Percentiles rank a stretch among this genome's conserved stretches.
These are phyloP conservation scores for Hemiscyllium ocellatum DNA, from an alignment of 2,113 vertebrate genomes.

Conservation along the genomic window DNA sequence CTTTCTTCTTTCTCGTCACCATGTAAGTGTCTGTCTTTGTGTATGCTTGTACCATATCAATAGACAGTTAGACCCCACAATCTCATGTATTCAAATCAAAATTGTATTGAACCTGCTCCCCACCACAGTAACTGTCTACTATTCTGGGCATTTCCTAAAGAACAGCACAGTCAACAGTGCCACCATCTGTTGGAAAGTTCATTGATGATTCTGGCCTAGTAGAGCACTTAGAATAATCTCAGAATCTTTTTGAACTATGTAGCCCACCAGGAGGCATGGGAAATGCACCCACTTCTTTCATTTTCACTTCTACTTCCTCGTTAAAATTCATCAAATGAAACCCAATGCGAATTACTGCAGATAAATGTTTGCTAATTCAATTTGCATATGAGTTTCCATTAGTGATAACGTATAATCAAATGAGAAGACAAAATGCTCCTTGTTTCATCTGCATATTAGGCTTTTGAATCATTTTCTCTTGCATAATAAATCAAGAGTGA, in stretches of 20 bases:
- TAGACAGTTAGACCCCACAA: neutral
- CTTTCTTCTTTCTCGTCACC: neutral
- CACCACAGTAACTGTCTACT: neutral
- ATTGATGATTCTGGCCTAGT: neutral
- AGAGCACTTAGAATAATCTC: neutral
- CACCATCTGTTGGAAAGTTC: neutral
- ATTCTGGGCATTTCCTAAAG: neutral
- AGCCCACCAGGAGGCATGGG: neutral
- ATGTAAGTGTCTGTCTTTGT: neutral
- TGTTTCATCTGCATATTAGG: neutral
- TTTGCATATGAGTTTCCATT: constrained; percentile 12
- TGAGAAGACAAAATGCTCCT: neutral
- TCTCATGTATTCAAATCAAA: neutral
- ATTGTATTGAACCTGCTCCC: neutral
- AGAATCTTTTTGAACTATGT: neutral
- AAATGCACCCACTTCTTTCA: neutral
- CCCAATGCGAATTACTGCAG: neutral
- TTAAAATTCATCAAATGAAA: constrained; percentile 4
- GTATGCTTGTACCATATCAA: neutral
- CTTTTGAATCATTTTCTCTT: neutral
- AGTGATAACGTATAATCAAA: neutral
- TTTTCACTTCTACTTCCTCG: neutral
- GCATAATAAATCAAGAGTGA: neutral
- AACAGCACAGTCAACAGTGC: neutral
- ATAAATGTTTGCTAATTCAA: constrained; percentile 3